A percentile compares a stretch with the other conserved stretches of the same genome.
Evolutionary conservation across 2,797 vertebrate genomes (phyloP).

Genomic region (Halcyon leucocephala): DNA sequence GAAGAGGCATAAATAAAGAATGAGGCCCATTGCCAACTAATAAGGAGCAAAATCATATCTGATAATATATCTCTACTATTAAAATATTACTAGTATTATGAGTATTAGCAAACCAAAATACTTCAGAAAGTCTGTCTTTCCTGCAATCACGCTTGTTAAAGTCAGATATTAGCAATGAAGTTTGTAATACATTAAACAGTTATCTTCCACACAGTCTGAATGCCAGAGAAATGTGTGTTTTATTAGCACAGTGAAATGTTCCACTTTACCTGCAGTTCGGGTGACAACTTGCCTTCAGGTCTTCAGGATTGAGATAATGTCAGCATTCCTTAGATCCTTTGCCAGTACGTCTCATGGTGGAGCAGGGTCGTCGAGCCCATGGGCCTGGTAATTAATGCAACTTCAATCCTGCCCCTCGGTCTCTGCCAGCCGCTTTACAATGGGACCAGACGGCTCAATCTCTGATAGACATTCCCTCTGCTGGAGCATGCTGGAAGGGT

Average conservation of each 20-base stretch:
- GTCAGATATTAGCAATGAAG: neutral
- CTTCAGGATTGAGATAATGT: constrained; percentile 10
- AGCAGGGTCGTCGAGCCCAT: neutral
- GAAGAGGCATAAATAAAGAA: neutral
- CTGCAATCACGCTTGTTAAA: neutral
- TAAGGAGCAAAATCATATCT: neutral
- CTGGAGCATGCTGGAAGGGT: neutral
- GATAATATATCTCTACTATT: neutral
- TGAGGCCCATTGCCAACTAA: neutral
- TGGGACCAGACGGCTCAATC: constrained; percentile 1
- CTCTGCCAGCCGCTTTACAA: neutral
- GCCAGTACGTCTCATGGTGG: neutral
- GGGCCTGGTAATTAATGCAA: constrained; percentile 26
- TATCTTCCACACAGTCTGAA: constrained; percentile 35
- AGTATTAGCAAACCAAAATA: neutral
- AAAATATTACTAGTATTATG: neutral
- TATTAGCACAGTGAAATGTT: constrained; percentile 11
- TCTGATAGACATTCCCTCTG: neutral
- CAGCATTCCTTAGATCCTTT: constrained; percentile 11
- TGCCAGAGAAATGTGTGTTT: constrained; percentile 38
- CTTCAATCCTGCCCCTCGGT: neutral
- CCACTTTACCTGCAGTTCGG: constrained; percentile 37
- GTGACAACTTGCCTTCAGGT: constrained; percentile 33
- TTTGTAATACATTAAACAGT: constrained; percentile 1
- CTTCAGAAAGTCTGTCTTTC: neutral